Evolutionary conservation across 2,888 invertebrate species (phyloP), one percentile per base, ranked within the genome.

Genomic region (Agrenia bidenticulata): DNA sequence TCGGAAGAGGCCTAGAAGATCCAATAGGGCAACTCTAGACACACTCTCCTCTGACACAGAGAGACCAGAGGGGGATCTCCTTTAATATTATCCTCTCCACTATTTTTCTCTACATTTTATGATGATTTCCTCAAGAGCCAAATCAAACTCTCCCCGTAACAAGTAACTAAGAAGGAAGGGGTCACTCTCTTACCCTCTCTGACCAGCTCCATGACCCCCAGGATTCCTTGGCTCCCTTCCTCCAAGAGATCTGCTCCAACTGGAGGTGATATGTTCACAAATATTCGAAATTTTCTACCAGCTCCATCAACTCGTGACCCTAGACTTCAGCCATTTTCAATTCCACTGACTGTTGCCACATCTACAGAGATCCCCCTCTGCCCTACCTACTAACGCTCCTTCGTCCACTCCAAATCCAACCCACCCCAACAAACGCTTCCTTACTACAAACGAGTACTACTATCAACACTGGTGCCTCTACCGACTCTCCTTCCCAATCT

Each of bases 261-360:
- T 27, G 2, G 39, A 26, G 17, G 24, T 64, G 58, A 59, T 59
- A 59, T 59, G 64, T 64, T 32, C 24, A 39, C 26, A 59, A 50
- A 54, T 59, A 64, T 32, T 58, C 39, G 51, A 51, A 59, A 37
- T 53, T 53, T 64, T 64, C 45, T 27, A 39, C 53, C 59, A 64
- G 64, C 64, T 64, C 59, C 53, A 42, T 42, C 37, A 54, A 59
- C 59, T 53, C 64, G 64, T 64, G 64, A 59, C 57, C 60, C 61
- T 65, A 65, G 55, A 56, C 65, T 61, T 42, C 65, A 65, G 65
- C 65, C 65, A 65, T 65, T 65, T 65, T 65, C 65, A 56, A 56
- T 57, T 61, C 61, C 56, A 56, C 65, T 65, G 59, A 27, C 45
- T 59, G 65, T 65, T 65, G 65, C 65, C 65, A 61, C 59, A 59